Evolutionary conservation across 2,113 vertebrate genomes (phyloP), one percentile per base, ranked within the genome.

Genomic region (Notarius quadriscutis): DNA sequence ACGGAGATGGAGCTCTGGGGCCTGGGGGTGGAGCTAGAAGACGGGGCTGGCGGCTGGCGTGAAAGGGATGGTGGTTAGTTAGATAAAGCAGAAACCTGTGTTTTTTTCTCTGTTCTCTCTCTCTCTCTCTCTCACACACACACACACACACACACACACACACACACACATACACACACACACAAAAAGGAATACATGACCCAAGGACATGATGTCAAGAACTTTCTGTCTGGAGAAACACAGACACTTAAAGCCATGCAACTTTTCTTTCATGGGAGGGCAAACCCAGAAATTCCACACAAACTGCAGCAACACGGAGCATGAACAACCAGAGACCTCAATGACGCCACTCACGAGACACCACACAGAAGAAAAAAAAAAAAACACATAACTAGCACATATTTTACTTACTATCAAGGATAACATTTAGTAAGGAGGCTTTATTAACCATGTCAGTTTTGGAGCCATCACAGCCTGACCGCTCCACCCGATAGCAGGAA

Each of bases 391-490:
- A 92, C 91, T 34, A 77, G 80, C 20, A 22, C 90, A 65, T 50
- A 30, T 62, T 91, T 92, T 94, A 96, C 95, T 96, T 95, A 96
- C 94, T 96, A 96, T 88, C 57, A 91, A 82, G 91, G 96, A 92
- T 94, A 96, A 95, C 92, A 84, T 91, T 94, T 91, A 93, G 92
- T 90, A 89, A 94, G 94, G 91, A 50, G 92, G 88, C 93, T 91
- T 96, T 91, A 95, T 91, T 93, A 91, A 91, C 90, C 92, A 94
- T 92, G 91, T 95, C 93, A 89, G 91, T 93, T 95, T 94, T 90
- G 93, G 92, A 94, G 92, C 91, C 89, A 88, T 91, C 93, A 88
- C 91, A 91, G 92, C 91, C 82, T 90, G 92, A 92, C 89, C 91
- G 92, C 88, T 93, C 94, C 91, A 92, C 88, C 89, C 89, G 90